A percentile compares a stretch with the other conserved stretches of the same genome.
phyloP scores from a whole-genome alignment of 2,888 invertebrate genomes.

The Hymenopus coronatus region DNA sequence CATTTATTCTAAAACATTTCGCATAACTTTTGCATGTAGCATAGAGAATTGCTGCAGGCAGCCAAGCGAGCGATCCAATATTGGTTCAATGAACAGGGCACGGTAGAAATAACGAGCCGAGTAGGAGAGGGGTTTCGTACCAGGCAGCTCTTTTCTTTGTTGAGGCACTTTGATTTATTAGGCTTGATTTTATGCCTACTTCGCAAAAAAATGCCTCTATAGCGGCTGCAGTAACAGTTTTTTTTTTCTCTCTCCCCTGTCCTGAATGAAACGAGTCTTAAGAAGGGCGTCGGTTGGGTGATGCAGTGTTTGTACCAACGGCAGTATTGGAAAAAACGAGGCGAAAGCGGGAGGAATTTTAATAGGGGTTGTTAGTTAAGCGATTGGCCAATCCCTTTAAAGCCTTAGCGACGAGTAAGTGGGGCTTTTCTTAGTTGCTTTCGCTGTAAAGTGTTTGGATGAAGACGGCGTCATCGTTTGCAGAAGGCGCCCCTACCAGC shows the following conservation, averaged over 20 bases:
- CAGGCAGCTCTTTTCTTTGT: not conserved
- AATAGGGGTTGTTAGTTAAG: slow-evolving; percentile 24
- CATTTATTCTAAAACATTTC: not conserved
- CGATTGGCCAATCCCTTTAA: slow-evolving; percentile 30
- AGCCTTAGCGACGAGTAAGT: slow-evolving; percentile 6
- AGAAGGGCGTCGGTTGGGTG: not conserved
- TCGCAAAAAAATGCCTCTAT: not conserved
- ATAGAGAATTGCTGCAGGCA: not conserved
- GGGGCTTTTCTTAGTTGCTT: not conserved
- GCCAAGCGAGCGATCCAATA: not conserved
- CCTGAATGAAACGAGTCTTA: not conserved
- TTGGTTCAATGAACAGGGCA: not conserved
- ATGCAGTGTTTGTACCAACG: not conserved
- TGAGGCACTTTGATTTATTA: slow-evolving; percentile 1
- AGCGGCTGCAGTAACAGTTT: not conserved
- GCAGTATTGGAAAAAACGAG: not conserved
- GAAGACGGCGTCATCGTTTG: not conserved
- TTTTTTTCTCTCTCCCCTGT: too few species aligned
- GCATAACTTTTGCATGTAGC: not conserved
- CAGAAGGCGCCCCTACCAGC: too few species aligned
- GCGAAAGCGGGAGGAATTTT: not conserved
- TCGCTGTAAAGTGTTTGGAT: not conserved
- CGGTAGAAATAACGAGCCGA: not conserved
- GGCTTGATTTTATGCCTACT: slow-evolving; percentile 17
- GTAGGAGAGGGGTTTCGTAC: not conserved